Percentiles rank a stretch among this genome's conserved stretches.
These are phyloP conservation scores for Eleutherodactylus coqui DNA, from an alignment of 2,797 vertebrate species.

Conservation along the genomic window DNA sequence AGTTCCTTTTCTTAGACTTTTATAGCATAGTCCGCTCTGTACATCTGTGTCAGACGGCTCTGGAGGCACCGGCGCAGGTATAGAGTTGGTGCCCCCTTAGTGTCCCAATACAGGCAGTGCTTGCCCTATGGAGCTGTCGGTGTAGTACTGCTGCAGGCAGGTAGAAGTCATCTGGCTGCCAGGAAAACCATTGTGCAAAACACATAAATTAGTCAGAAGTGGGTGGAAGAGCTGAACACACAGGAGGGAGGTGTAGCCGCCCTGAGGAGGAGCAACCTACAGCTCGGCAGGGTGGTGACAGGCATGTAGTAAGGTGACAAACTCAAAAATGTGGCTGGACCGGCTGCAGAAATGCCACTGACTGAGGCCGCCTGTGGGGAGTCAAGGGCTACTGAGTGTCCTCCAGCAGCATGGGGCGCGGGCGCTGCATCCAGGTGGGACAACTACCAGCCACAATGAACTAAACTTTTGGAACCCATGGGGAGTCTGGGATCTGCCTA, in stretches of 20 bases:
- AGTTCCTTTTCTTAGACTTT: background rate
- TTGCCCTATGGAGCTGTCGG: background rate
- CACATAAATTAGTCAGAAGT: background rate
- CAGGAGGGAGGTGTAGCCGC: conserved; percentile 1
- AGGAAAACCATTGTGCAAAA: conserved; percentile 29
- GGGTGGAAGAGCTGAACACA: conserved; percentile 18
- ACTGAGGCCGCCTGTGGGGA: background rate
- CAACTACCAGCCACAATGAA: background rate
- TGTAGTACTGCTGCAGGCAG: conserved; percentile 11
- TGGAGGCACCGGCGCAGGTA: background rate
- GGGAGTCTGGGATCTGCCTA: conserved; percentile 24
- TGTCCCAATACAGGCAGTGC: background rate
- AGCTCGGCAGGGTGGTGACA: conserved; percentile 28
- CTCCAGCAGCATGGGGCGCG: conserved; percentile 28
- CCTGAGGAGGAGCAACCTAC: conserved; percentile 4
- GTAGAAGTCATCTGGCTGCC: conserved; percentile 45
- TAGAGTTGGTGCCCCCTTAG: background rate
- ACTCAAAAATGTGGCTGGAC: conserved; percentile 29
- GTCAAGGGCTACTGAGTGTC: background rate
- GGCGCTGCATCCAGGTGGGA: background rate
- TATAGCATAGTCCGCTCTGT: background rate
- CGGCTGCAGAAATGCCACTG: conserved; percentile 13
- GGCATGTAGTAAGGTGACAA: conserved; percentile 40
- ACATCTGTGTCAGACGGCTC: background rate
- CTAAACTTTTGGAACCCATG: conserved; percentile 30